phyloP scores from a whole-genome alignment of 2,113 vertebrate species.

The Calyptommatus sinebrachiatus region DNA sequence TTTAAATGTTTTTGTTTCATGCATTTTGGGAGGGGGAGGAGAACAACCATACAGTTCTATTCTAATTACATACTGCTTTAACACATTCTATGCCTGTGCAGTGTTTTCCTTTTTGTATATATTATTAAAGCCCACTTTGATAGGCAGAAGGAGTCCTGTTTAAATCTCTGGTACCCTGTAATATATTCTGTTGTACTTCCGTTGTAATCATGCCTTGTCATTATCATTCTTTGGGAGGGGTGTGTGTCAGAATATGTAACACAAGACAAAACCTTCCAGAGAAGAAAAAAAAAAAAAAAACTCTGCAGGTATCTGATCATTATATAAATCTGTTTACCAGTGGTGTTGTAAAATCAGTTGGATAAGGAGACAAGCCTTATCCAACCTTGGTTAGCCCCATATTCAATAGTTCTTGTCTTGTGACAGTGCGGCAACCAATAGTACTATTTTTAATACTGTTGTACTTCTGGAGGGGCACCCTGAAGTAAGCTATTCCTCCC shows the following conservation, averaged over 20 bases:
- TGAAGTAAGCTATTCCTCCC: no score
- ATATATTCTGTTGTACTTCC: slow-evolving; percentile 13
- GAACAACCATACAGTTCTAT: slow-evolving; percentile 22
- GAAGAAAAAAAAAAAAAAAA: slow-evolving; percentile 14
- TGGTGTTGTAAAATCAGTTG: neutral
- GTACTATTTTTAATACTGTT: neutral
- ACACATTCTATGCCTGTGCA: slow-evolving; percentile 20
- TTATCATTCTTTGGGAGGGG: slow-evolving; percentile 6
- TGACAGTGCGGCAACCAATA: neutral
- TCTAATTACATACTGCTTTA: slow-evolving; percentile 14
- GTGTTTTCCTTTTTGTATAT: slow-evolving; percentile 21
- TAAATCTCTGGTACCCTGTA: slow-evolving; percentile 28
- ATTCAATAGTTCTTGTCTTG: neutral
- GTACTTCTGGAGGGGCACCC: no score
- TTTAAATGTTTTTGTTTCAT: slow-evolving; percentile 35
- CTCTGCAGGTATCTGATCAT: neutral
- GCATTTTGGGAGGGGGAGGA: slow-evolving; percentile 6
- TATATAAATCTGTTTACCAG: neutral
- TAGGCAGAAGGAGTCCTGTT: slow-evolving; percentile 33
- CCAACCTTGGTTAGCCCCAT: neutral
- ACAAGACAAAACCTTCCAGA: neutral
- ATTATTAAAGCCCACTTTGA: slow-evolving; percentile 37
- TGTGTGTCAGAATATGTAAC: slow-evolving; percentile 36
- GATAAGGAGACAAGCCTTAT: neutral
- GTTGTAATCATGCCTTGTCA: slow-evolving; percentile 28